A percentile compares a stretch with the other conserved stretches of the same genome.
These are phyloP conservation scores for Rhadinocentrus ornatus DNA, from an alignment of 2,797 vertebrate genomes.

Conservation along the genomic window DNA sequence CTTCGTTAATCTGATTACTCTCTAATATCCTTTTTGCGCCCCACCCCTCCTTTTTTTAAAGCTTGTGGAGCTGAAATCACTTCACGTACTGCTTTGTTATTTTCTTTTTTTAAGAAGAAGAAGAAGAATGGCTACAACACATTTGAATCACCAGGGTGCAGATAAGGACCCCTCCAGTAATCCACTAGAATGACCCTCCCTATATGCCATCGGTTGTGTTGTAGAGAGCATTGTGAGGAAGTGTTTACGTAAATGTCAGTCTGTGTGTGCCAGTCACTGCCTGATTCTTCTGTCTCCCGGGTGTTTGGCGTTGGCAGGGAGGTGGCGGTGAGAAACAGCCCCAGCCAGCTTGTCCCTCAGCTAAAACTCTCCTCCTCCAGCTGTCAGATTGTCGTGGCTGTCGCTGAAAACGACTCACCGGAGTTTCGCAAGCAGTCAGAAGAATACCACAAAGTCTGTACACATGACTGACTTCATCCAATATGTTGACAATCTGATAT, in stretches of 20 bases:
- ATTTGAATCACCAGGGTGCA: not conserved
- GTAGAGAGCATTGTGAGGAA: not conserved
- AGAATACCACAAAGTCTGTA: constrained; percentile 87
- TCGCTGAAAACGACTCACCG: constrained; percentile 90
- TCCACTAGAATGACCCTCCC: not conserved
- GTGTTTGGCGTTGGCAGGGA: constrained; percentile 80
- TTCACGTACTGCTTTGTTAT: not conserved
- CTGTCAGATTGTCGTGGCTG: constrained; percentile 82
- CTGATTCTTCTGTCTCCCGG: constrained; percentile 34
- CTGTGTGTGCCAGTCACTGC: constrained; percentile 31
- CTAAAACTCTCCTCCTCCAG: constrained; percentile 47
- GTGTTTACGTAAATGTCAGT: constrained; percentile 3
- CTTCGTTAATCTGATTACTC: not conserved
- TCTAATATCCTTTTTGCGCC: no score
- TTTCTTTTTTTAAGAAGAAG: no score
- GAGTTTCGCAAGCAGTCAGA: constrained; percentile 90
- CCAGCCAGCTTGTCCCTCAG: constrained; percentile 74
- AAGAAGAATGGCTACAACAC: no score
- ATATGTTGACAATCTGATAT: no score
- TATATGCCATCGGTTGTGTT: not conserved
- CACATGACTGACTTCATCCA: not conserved
- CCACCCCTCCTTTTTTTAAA: no score
- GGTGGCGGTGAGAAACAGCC: constrained; percentile 90
- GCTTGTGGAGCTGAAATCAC: not conserved
- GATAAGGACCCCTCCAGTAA: not conserved